Evolutionary conservation across 2,888 invertebrate species (phyloP).

Genomic region (Orthosia gracilis): DNA sequence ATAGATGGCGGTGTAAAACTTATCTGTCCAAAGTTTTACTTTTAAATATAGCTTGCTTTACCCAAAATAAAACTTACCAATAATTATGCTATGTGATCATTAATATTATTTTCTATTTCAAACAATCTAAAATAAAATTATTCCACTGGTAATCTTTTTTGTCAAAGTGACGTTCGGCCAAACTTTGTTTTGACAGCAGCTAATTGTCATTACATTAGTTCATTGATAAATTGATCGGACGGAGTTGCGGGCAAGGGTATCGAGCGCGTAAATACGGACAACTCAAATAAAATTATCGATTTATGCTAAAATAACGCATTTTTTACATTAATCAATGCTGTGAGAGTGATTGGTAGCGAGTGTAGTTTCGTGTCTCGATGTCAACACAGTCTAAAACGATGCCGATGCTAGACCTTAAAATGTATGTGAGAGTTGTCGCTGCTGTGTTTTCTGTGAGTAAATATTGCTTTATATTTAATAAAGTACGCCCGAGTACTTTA

Average conservation of each 20-base stretch:
- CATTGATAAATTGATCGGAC: conserved; percentile 54
- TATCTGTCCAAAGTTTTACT: not conserved
- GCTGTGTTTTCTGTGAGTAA: conserved; percentile 86
- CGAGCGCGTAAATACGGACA: conserved; percentile 76
- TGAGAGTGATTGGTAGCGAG: conserved; percentile 36
- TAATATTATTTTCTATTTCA: not conserved
- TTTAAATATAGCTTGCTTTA: not conserved
- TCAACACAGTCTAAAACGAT: conserved; percentile 84
- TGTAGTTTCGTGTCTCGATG: conserved; percentile 72
- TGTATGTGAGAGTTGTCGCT: conserved; percentile 85
- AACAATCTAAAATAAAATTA: not conserved
- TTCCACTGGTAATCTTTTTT: not conserved
- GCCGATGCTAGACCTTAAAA: conserved; percentile 84
- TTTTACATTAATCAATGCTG: conserved; percentile 39
- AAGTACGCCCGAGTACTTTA: conserved; percentile 6
- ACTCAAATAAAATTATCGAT: conserved; percentile 66
- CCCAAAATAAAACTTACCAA: not conserved
- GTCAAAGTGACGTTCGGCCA: conserved; percentile 10
- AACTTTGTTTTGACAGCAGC: conserved; percentile 42
- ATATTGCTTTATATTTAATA: conserved; percentile 36
- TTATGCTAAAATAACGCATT: conserved; percentile 48
- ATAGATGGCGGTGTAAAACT: conserved; percentile 28
- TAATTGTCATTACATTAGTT: conserved; percentile 33
- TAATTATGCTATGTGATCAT: not conserved
- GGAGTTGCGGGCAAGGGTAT: conserved; percentile 33